These are phyloP conservation scores for Drosophila peninsularis DNA, from an alignment of 2,888 invertebrate species.

Conservation along the genomic window DNA sequence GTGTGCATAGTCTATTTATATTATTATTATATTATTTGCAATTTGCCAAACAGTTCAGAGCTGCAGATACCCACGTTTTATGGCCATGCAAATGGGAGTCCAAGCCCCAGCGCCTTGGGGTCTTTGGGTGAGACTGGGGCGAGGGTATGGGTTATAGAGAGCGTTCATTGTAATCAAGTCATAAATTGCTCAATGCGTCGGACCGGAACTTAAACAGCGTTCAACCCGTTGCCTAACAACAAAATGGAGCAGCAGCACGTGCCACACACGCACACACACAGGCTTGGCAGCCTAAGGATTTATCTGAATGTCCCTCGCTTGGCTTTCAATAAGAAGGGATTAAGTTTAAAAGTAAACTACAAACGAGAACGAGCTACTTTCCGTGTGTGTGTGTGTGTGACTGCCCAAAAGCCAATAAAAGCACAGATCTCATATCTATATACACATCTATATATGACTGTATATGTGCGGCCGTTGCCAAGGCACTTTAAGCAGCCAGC, in stretches of 20 bases:
- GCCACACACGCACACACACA: slow-evolving; percentile 31
- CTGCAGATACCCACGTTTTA: slow-evolving; percentile 44
- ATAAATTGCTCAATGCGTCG: slow-evolving; percentile 71
- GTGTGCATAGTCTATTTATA: slow-evolving; percentile 34
- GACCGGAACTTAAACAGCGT: slow-evolving; percentile 55
- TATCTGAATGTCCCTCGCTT: slow-evolving; percentile 38
- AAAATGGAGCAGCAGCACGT: slow-evolving; percentile 62
- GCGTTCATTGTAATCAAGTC: slow-evolving; percentile 72
- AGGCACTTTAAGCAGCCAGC: slow-evolving; percentile 1
- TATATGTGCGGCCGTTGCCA: slow-evolving; percentile 21
- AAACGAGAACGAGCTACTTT: slow-evolving; percentile 55
- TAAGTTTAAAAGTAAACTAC: slow-evolving; percentile 77
- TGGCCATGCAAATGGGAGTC: slow-evolving; percentile 54
- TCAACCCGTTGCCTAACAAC: slow-evolving; percentile 58
- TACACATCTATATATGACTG: slow-evolving; percentile 20
- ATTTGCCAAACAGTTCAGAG: slow-evolving; percentile 61
- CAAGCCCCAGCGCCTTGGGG: slow-evolving; percentile 1
- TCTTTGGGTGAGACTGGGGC: background rate
- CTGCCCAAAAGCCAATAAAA: slow-evolving; percentile 65
- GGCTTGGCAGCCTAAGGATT: slow-evolving; percentile 40
- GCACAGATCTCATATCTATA: slow-evolving; percentile 67
- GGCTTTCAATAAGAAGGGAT: slow-evolving; percentile 77
- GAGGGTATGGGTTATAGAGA: background rate
- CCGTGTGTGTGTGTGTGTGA: slow-evolving; percentile 1
- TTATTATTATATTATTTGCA: slow-evolving; percentile 72